phyloP scores from a whole-genome alignment of 2,113 vertebrate genomes.

The Poecilia latipinna region DNA sequence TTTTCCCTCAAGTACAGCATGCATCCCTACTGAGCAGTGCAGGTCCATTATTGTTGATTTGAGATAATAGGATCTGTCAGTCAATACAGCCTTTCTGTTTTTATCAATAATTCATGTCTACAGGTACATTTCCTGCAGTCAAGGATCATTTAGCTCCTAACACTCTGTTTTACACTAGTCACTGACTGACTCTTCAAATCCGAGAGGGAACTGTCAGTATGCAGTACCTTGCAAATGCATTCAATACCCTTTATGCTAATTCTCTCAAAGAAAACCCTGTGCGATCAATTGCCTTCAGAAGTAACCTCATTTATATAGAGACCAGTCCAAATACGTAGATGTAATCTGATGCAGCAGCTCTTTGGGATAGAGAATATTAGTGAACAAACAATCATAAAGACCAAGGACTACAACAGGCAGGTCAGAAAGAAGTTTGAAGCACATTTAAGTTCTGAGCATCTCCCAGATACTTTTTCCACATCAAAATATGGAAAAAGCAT shows the following conservation, averaged over 20 bases:
- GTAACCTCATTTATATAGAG: constrained; percentile 17
- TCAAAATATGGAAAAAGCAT: background rate
- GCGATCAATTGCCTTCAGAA: background rate
- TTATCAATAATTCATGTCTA: constrained; percentile 64
- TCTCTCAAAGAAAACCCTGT: background rate
- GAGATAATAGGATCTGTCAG: constrained; percentile 63
- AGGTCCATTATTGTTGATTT: constrained; percentile 51
- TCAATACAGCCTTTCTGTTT: constrained; percentile 43
- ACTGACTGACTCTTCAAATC: constrained; percentile 11
- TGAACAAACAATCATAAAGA: too few species aligned
- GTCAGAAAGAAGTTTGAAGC: too few species aligned
- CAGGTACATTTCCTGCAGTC: constrained; percentile 49
- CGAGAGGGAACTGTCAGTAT: constrained; percentile 6
- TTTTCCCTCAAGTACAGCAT: background rate
- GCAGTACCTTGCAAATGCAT: background rate
- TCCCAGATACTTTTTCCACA: background rate
- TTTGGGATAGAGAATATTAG: too few species aligned
- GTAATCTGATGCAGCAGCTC: background rate
- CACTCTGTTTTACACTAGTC: constrained; percentile 25
- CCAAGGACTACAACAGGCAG: too few species aligned
- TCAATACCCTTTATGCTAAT: background rate
- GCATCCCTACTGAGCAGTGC: constrained; percentile 16
- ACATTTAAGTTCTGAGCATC: background rate
- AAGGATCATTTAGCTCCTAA: constrained; percentile 40
- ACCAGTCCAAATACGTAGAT: background rate